These are phyloP conservation scores for Phalacrocorax aristotelis DNA, from an alignment of 2,113 vertebrate genomes.

Conservation along the genomic window DNA sequence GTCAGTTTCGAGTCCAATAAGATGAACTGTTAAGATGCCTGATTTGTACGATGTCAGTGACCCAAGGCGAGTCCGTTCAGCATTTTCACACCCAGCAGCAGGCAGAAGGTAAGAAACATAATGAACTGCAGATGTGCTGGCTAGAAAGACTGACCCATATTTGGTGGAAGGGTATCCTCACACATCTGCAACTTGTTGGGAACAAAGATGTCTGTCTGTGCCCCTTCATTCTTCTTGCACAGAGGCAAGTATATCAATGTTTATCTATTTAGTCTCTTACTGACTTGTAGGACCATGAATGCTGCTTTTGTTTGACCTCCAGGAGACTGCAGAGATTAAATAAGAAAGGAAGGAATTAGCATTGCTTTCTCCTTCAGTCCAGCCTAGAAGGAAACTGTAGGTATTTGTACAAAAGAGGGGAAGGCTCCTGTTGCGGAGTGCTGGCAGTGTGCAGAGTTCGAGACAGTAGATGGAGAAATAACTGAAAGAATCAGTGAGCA, in stretches of 20 bases:
- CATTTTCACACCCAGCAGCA: slow-evolving; percentile 79
- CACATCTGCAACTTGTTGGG: neutral
- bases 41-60: slow-evolving; percentile 69
- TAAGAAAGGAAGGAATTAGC: neutral
- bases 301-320: slow-evolving; percentile 20
- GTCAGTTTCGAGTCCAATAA: slow-evolving; percentile 79
- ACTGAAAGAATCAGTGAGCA: neutral
- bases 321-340: neutral
- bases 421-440: neutral
- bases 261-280: neutral
- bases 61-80: slow-evolving; percentile 76
- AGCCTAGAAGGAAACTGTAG: neutral
- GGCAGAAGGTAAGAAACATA: slow-evolving; percentile 70
- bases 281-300: neutral
- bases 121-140: slow-evolving; percentile 8
- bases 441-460: neutral
- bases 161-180: neutral
- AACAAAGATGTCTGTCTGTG: neutral
- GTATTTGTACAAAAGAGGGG: neutral
- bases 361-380: neutral
- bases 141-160: neutral
- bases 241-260: neutral
- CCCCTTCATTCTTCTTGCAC: neutral
- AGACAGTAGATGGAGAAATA: neutral
- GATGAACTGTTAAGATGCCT: slow-evolving; percentile 77